Percentiles rank a stretch among this genome's conserved stretches.
Conservation (phyloP, 2,888 invertebrate species). For the Lepidocyrtinus sp. region DNA sequence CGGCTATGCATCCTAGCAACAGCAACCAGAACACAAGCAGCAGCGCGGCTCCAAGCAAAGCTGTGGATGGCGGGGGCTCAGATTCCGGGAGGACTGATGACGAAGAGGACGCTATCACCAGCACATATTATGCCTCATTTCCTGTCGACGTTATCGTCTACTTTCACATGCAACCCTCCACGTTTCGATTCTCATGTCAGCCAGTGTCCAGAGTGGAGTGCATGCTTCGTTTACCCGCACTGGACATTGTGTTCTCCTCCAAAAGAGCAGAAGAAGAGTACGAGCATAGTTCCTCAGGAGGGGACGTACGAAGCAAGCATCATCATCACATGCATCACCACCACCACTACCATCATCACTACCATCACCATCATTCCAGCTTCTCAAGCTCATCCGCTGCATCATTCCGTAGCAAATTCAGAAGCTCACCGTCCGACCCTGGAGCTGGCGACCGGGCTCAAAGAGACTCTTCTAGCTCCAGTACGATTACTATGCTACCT, state of each 20-base stretch:
- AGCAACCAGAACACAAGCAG: constrained; percentile 65
- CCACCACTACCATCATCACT: no score
- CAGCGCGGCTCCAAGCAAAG: constrained; percentile 21
- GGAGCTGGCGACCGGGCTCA: not conserved
- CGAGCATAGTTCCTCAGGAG: constrained; percentile 46
- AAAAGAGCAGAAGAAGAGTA: constrained; percentile 85
- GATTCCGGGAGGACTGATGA: constrained; percentile 41
- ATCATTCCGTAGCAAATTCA: constrained; percentile 34
- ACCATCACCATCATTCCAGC: constrained; percentile 24
- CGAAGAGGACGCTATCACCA: constrained; percentile 66
- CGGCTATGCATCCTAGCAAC: constrained; percentile 69
- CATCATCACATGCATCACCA: constrained; percentile 20
- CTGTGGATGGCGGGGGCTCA: constrained; percentile 14
- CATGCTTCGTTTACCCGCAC: constrained; percentile 94
- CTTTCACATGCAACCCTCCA: constrained; percentile 98
- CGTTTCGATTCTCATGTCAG: constrained; percentile 95
- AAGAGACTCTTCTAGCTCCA: constrained; percentile 4
- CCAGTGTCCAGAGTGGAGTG: constrained; percentile 97
- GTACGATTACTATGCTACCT: not conserved
- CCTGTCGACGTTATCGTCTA: constrained; percentile 99
- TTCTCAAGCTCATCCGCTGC: constrained; percentile 25
- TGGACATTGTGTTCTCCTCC: constrained; percentile 97
- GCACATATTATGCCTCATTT: constrained; percentile 84
- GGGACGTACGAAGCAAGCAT: constrained; percentile 3
- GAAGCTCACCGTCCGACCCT: not conserved